These are phyloP conservation scores for Blastobasis lacticolella DNA, from an alignment of 2,888 invertebrate genomes.

Conservation along the genomic window DNA sequence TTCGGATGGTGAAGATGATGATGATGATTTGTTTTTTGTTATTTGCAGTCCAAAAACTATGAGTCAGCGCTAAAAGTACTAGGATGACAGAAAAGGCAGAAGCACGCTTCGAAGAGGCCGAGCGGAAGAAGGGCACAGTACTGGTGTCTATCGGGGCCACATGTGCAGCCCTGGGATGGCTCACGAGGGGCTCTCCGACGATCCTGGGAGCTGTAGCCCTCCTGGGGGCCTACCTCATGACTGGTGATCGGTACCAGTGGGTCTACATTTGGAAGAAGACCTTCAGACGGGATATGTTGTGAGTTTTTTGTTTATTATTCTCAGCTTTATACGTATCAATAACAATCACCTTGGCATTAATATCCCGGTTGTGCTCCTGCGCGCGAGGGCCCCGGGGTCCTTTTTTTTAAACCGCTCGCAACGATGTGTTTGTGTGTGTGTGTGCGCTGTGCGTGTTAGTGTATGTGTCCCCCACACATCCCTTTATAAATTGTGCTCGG, in stretches of 20 bases:
- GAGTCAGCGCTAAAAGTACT: slow-evolving; percentile 25
- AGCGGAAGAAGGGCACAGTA: slow-evolving; percentile 38
- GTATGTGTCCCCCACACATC: too few species aligned
- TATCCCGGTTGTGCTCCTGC: too few species aligned
- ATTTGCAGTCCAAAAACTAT: background rate
- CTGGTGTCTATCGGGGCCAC: slow-evolving; percentile 32
- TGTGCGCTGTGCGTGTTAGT: too few species aligned
- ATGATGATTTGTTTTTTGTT: background rate
- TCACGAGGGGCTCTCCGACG: slow-evolving; percentile 31
- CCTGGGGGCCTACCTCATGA: slow-evolving; percentile 46
- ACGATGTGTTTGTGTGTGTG: too few species aligned
- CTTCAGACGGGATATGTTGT: slow-evolving; percentile 51
- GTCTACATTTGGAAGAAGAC: slow-evolving; percentile 64
- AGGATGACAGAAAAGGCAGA: slow-evolving; percentile 60
- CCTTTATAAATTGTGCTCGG: too few species aligned
- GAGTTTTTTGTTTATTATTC: slow-evolving; percentile 26
- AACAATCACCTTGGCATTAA: too few species aligned
- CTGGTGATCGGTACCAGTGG: slow-evolving; percentile 65
- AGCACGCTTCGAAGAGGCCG: slow-evolving; percentile 62
- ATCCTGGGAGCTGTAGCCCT: slow-evolving; percentile 33
- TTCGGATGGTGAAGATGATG: too few species aligned
- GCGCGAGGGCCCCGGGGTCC: too few species aligned
- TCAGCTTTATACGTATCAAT: too few species aligned
- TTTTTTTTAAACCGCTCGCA: too few species aligned
- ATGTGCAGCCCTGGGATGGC: slow-evolving; percentile 36